Conservation (phyloP, 2,888 invertebrate genomes). For the Hypomecis punctinalis region DNA sequence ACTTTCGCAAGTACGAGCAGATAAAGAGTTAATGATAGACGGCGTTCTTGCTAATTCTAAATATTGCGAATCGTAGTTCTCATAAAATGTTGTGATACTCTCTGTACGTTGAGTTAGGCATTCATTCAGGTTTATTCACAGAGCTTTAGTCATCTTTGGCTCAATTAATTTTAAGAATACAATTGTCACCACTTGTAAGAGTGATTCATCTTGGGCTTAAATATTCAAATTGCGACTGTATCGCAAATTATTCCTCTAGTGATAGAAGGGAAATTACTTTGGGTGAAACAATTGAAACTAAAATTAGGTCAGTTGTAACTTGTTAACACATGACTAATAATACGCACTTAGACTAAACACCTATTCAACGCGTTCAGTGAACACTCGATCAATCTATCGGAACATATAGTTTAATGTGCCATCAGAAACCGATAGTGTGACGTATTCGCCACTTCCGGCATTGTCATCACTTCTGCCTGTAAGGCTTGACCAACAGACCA, state of each 20-base stretch:
- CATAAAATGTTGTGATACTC: not conserved
- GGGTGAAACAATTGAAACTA: too few species aligned
- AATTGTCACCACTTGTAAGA: constrained; percentile 7
- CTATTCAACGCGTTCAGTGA: not conserved
- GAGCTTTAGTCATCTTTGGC: constrained; percentile 2
- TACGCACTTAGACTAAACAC: not conserved
- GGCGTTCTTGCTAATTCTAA: constrained; percentile 4
- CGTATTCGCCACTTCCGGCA: not conserved
- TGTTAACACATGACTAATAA: constrained; percentile 1
- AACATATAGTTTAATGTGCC: not conserved
- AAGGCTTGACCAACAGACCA: too few species aligned
- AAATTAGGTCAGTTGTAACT: too few species aligned
- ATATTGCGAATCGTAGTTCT: not conserved
- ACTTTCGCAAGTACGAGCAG: constrained; percentile 11
- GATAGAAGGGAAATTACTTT: too few species aligned
- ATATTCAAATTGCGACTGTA: not conserved
- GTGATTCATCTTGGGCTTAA: not conserved
- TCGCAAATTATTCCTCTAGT: not conserved
- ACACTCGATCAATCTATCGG: not conserved
- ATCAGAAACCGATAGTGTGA: not conserved
- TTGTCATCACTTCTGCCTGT: too few species aligned
- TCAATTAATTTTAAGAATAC: constrained; percentile 4
- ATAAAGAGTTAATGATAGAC: constrained; percentile 6
- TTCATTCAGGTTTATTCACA: not conserved
- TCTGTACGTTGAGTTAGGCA: not conserved